Base-by-base conservation (phyloP, 2,113 vertebrate species). In the Oncorhynchus clarkii region DNA sequence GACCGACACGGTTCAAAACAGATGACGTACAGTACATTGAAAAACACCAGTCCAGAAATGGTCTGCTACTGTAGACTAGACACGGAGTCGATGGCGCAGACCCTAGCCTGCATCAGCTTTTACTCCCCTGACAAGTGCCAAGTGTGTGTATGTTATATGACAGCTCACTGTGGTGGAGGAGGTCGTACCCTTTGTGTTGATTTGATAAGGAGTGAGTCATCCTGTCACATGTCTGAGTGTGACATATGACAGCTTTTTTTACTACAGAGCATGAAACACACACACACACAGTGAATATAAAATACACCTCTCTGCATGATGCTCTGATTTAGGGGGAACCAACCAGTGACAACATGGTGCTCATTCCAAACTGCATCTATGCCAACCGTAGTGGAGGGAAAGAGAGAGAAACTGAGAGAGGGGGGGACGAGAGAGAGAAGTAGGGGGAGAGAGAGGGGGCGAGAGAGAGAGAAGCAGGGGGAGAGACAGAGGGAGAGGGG, bases 121-220 rank as follows among this genome's bases (percentile, higher is more conserved):
- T 76, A 59, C n/a, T 24, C 49, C 8, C 29, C 54, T 73, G 76
- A 83, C 64, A 71, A 76, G 27, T 71, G 76, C 79, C 59, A 72
- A 77, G 54, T 62, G 31, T 69, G 16, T 16, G 73, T 62, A 73
- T 83, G 72, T 45, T 64, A 51, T 77, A 31, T 86, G 79, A 86
- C 79, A 81, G 84, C 70, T 72, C 72, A 29, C 57, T 74, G 75
- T 77, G 73, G 78, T 57, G 29, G 39, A 80, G 57, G 67, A 72
- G 73, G 70, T 54, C 57, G 60, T 74, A 70, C 83, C 84, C 81
- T 81, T 81, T 79, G 72, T 70, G 75, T 71, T 73, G 70, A 78
- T 82, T 73, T 78, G 67, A 76, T 75, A 76, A 67, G 75, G 49
- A 75, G 74, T 81, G 67, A 79, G 73, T 16, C 74, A 71, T 75